Conservation (phyloP, 2,797 vertebrate species). For the Hyperoplus immaculatus region DNA sequence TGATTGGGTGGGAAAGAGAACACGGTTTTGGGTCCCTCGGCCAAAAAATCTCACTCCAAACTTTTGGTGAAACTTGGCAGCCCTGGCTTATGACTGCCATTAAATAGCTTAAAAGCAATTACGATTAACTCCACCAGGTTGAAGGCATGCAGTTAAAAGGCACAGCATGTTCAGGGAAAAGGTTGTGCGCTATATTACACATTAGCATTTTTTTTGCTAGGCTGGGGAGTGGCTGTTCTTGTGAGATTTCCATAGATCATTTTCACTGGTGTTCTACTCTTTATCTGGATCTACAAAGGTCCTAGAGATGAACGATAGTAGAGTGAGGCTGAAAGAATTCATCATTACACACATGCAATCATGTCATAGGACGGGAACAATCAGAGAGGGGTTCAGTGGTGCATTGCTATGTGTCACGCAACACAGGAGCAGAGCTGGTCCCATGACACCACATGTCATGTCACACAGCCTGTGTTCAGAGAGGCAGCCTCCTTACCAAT, state of each 20-base stretch:
- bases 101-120: slow-evolving; percentile 17
- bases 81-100: slow-evolving; percentile 11
- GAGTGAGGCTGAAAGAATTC: background rate
- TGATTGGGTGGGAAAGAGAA: too few relatives aligned
- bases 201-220: slow-evolving; percentile 11
- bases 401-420: slow-evolving; percentile 35
- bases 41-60: too few relatives aligned
- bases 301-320: too few relatives aligned
- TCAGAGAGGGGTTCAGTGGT: slow-evolving; percentile 4
- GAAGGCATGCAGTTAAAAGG: slow-evolving; percentile 11
- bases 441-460: slow-evolving; percentile 6
- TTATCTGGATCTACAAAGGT: background rate
- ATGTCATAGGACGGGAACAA: background rate
- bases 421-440: slow-evolving; percentile 13
- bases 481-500: background rate
- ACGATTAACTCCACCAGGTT: slow-evolving; percentile 31
- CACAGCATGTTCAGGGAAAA: slow-evolving; percentile 26
- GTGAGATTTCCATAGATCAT: background rate
- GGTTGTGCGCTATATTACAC: slow-evolving; percentile 13
- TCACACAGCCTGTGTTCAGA: slow-evolving; percentile 17
- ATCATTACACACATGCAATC: background rate
- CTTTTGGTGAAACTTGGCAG: too few relatives aligned
- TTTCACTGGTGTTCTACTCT: background rate
- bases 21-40: too few relatives aligned
- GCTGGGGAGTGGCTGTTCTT: background rate